Conservation (phyloP, 1,140 invertebrate species). For the Apis florea region DNA sequence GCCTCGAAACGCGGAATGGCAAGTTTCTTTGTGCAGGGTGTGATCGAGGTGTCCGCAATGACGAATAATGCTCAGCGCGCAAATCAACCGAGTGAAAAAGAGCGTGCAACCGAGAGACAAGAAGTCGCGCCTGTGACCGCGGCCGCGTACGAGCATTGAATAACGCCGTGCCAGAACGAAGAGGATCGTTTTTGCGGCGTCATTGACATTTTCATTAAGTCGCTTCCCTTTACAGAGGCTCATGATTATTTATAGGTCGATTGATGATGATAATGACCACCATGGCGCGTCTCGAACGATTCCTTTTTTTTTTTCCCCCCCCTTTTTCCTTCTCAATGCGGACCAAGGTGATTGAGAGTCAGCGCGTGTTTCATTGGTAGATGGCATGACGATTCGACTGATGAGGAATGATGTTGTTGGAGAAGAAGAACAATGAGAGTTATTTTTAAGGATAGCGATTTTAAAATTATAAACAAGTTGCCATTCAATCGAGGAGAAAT, state of each 20-base stretch:
- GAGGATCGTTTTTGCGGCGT: constrained; percentile 21
- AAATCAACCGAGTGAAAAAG: constrained; percentile 47
- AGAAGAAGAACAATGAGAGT: too few relatives aligned
- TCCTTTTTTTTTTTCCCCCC: constrained; percentile 13
- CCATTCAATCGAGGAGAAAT: too few relatives aligned
- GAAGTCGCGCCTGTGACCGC: constrained; percentile 26
- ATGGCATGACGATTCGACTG: background rate
- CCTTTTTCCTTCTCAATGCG: too few relatives aligned
- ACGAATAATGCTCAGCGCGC: constrained; percentile 30
- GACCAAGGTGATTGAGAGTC: constrained; percentile 2
- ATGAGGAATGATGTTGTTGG: background rate
- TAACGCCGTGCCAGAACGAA: constrained; percentile 14
- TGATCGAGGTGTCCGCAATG: constrained; percentile 42
- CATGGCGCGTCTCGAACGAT: constrained; percentile 32
- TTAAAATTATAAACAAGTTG: too few relatives aligned
- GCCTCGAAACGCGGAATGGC: constrained; percentile 25
- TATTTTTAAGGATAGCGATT: too few relatives aligned
- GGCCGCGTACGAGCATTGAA: constrained; percentile 34
- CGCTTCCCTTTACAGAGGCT: constrained; percentile 30
- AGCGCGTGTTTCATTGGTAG: background rate
- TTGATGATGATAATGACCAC: constrained; percentile 22
- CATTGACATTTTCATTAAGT: constrained; percentile 59
- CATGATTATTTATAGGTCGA: constrained; percentile 57
- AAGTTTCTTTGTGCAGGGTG: constrained; percentile 23
- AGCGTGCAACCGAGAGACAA: constrained; percentile 17